A percentile compares a stretch with the other conserved stretches of the same genome.
phyloP scores from a whole-genome alignment of 2,888 invertebrate genomes.

The Bembecia ichneumoniformis region DNA sequence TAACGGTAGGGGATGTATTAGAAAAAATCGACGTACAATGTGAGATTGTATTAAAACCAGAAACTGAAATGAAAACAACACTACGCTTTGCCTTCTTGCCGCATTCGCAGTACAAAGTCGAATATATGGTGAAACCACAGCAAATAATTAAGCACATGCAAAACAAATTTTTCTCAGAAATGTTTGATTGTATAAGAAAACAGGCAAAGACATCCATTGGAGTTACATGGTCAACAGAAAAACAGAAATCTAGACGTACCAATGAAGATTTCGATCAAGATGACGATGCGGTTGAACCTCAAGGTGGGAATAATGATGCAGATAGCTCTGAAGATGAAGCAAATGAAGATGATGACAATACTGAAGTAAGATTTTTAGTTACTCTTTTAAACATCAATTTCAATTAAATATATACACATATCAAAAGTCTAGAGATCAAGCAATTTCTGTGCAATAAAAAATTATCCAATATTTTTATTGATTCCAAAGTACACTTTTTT shows the following conservation, averaged over 20 bases:
- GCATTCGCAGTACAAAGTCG: constrained; percentile 78
- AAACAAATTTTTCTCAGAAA: constrained; percentile 75
- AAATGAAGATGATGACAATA: constrained; percentile 62
- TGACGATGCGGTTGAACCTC: constrained; percentile 44
- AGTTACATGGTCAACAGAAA: constrained; percentile 63
- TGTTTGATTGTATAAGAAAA: constrained; percentile 76
- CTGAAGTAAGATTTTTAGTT: constrained; percentile 37
- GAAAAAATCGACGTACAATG: constrained; percentile 77
- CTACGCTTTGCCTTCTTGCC: constrained; percentile 84
- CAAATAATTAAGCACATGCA: constrained; percentile 83
- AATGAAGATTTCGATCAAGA: constrained; percentile 55
- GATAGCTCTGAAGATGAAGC: constrained; percentile 79
- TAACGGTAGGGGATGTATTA: constrained; percentile 84
- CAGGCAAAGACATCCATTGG: constrained; percentile 68
- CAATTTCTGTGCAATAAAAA: too few relatives aligned
- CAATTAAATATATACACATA: too few relatives aligned
- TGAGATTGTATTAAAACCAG: constrained; percentile 68
- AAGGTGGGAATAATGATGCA: constrained; percentile 22
- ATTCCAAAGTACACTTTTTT: too few relatives aligned
- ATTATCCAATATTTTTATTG: too few relatives aligned
- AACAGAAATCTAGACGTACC: constrained; percentile 31
- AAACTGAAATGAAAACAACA: constrained; percentile 75
- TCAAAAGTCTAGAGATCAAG: too few relatives aligned
- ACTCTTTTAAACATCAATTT: constrained; percentile 2
- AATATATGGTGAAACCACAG: constrained; percentile 79